Percentiles rank a stretch among this genome's conserved stretches.
Evolutionary conservation across 1,140 invertebrate species (phyloP).

Genomic region (Pogonus chalceus): DNA sequence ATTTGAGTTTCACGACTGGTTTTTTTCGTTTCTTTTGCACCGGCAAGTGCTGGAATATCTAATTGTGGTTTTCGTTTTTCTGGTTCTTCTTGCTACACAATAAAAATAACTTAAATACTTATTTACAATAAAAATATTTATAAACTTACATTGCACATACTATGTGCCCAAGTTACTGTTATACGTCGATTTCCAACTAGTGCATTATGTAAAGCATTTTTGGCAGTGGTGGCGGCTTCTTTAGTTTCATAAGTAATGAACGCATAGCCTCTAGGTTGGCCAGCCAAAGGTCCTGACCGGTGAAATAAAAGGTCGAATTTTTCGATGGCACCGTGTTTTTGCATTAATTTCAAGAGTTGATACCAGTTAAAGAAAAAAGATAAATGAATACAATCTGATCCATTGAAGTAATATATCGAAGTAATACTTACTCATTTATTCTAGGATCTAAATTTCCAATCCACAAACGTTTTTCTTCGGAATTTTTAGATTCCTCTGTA

Average conservation of each 20-base stretch:
- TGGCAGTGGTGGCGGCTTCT: constrained; percentile 54
- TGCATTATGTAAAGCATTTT: constrained; percentile 62
- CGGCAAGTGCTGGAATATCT: constrained; percentile 62
- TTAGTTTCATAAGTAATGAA: constrained; percentile 75
- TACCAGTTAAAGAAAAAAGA: constrained; percentile 54
- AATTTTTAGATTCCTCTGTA: not conserved
- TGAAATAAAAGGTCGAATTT: constrained; percentile 93
- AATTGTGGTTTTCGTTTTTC: constrained; percentile 63
- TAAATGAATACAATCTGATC: not conserved
- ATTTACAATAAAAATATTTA: constrained; percentile 7
- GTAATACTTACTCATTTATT: constrained; percentile 82
- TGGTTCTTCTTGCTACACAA: constrained; percentile 50
- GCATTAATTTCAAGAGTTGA: constrained; percentile 87
- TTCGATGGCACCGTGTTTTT: constrained; percentile 82
- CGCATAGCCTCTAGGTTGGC: constrained; percentile 84
- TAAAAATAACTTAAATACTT: constrained; percentile 9
- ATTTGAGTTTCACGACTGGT: constrained; percentile 69
- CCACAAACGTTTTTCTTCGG: constrained; percentile 71
- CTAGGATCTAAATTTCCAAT: constrained; percentile 80
- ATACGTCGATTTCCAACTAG: constrained; percentile 62
- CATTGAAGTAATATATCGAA: constrained; percentile 11
- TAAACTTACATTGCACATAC: constrained; percentile 50
- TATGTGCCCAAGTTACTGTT: constrained; percentile 73
- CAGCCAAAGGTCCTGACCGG: constrained; percentile 74
- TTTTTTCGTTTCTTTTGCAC: constrained; percentile 54